These are phyloP conservation scores for Drosophila tsacasi DNA, from an alignment of 1,140 invertebrate species.

Conservation along the genomic window DNA sequence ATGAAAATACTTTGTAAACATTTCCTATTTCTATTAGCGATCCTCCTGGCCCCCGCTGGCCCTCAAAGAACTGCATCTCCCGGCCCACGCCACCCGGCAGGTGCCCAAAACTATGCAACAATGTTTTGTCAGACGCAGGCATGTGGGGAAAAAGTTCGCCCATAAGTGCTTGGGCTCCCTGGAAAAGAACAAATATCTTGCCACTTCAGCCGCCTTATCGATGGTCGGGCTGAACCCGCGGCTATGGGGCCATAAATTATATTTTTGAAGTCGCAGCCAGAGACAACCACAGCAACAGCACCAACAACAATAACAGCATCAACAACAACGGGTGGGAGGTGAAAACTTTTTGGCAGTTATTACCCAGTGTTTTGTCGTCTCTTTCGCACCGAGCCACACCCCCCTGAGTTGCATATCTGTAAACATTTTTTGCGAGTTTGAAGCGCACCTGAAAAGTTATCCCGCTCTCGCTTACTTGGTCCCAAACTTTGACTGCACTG, in stretches of 20 bases:
- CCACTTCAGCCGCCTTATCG: conserved; percentile 72
- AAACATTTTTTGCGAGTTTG: conserved; percentile 79
- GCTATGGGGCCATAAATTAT: conserved; percentile 82
- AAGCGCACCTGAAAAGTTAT: conserved; percentile 75
- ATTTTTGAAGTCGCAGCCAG: conserved; percentile 74
- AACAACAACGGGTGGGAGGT: conserved; percentile 22
- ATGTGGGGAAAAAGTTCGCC: conserved; percentile 64
- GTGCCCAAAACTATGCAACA: conserved; percentile 77
- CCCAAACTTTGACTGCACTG: conserved; percentile 59
- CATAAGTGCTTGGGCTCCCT: conserved; percentile 70
- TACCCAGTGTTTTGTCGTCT: conserved; percentile 81
- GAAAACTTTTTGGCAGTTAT: conserved; percentile 81
- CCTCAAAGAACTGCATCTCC: conserved; percentile 56
- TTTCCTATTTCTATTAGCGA: conserved; percentile 84
- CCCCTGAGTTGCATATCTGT: conserved; percentile 67
- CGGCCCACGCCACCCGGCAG: conserved; percentile 1
- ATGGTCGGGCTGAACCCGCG: conserved; percentile 71
- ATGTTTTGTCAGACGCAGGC: conserved; percentile 71
- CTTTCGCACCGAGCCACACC: background rate
- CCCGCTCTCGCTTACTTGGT: conserved; percentile 30
- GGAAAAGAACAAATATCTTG: conserved; percentile 76
- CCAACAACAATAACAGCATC: conserved; percentile 12
- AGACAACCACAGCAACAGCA: conserved; percentile 50
- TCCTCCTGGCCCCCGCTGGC: conserved; percentile 3
- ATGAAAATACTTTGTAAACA: conserved; percentile 84